Conservation (phyloP, 37 sponge, comb jelly and placozoan genomes). For the Ephydatia muelleri region DNA sequence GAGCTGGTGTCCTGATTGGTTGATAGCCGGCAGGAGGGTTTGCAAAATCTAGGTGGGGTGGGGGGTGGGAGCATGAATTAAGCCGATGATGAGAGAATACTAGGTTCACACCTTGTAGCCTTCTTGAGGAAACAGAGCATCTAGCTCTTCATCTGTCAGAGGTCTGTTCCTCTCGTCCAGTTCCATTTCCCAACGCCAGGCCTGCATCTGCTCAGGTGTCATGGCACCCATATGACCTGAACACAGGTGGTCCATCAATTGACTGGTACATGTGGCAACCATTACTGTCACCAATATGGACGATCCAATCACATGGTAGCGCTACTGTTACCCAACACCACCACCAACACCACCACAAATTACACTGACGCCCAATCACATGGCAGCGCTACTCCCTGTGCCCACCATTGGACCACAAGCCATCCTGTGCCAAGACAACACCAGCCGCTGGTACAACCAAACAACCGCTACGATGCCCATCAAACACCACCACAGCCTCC, state of each 20-base stretch:
- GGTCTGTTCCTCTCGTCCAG: slow-evolving; percentile 94
- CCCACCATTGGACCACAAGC: too few species aligned
- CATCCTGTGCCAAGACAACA: too few species aligned
- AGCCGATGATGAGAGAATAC: neutral
- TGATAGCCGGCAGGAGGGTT: slow-evolving; percentile 91
- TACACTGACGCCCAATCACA: too few species aligned
- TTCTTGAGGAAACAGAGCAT: slow-evolving; percentile 93
- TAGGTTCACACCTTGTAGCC: slow-evolving; percentile 81
- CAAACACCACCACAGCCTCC: too few species aligned
- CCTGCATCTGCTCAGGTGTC: slow-evolving; percentile 99
- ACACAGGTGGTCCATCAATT: too few species aligned
- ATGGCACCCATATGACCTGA: slow-evolving; percentile 70
- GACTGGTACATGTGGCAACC: too few species aligned
- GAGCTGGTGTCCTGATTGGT: slow-evolving; percentile 90
- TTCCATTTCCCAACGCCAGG: slow-evolving; percentile 92
- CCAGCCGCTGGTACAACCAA: too few species aligned
- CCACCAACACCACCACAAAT: too few species aligned
- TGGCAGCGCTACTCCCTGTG: too few species aligned
- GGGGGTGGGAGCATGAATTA: neutral
- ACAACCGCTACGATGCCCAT: too few species aligned
- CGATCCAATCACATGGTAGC: too few species aligned
- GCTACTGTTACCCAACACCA: neutral
- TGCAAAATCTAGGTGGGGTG: slow-evolving; percentile 58
- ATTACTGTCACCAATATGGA: too few species aligned
- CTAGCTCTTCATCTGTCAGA: slow-evolving; percentile 91